These are phyloP conservation scores for Corapipo altera DNA, from an alignment of 2,113 vertebrate genomes.

Conservation along the genomic window DNA sequence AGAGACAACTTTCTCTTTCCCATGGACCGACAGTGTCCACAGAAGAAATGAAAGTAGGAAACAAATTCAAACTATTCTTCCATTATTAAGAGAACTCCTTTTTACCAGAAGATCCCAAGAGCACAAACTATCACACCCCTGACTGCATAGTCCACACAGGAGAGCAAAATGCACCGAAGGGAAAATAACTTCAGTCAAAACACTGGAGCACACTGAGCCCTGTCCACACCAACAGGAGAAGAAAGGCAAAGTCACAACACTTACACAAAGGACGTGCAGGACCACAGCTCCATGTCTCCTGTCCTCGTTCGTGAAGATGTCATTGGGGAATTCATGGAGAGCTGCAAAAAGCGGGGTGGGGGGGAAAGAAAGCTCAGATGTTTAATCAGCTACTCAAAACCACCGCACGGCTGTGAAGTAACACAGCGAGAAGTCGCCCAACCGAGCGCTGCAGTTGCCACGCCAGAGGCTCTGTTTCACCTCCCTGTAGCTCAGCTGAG, in stretches of 20 bases:
- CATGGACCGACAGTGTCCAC: neutral
- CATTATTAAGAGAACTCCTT: neutral
- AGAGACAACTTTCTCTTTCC: neutral
- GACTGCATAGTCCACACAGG: neutral
- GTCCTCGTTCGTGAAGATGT: slow-evolving; percentile 90
- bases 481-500: neutral
- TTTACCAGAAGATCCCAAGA: neutral
- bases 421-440: rapidly evolving
- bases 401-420: neutral
- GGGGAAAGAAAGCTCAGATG: slow-evolving; percentile 48
- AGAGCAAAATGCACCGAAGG: neutral
- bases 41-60: neutral
- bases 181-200: neutral
- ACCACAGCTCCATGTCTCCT: slow-evolving; percentile 87
- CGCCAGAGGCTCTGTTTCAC: neutral
- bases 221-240: neutral
- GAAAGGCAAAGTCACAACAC: slow-evolving; percentile 61
- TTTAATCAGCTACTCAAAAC: neutral
- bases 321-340: slow-evolving; percentile 92
- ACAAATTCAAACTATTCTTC: neutral
- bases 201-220: neutral
- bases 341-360: slow-evolving; percentile 72
- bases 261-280: slow-evolving; percentile 92
- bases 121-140: neutral
- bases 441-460: neutral